These are phyloP conservation scores for Cirrhinus molitorella DNA, from an alignment of 2,797 vertebrate species.

Conservation along the genomic window DNA sequence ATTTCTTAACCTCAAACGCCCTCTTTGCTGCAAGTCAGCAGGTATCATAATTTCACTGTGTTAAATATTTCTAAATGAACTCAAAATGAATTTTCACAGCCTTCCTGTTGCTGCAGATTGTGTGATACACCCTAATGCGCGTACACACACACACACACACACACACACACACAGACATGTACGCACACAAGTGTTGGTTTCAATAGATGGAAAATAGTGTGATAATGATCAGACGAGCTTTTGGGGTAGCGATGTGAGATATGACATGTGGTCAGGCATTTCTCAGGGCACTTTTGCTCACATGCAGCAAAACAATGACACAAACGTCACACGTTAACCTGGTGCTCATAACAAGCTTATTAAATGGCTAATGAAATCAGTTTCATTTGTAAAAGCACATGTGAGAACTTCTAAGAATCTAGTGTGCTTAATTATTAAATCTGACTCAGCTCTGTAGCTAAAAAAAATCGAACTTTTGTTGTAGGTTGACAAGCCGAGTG, in stretches of 20 bases:
- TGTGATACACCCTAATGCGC: constrained; percentile 37
- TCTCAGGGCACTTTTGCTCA: constrained; percentile 54
- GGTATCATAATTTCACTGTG: background rate
- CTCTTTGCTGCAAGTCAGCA: background rate
- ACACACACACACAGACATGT: constrained; percentile 25
- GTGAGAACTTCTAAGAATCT: background rate
- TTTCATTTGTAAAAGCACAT: background rate
- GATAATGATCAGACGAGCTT: constrained; percentile 58
- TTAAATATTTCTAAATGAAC: constrained; percentile 18
- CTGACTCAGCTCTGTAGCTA: background rate
- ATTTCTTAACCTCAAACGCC: background rate
- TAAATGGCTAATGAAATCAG: background rate
- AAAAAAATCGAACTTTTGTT: background rate
- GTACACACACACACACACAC: constrained; percentile 21
- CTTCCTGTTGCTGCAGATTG: constrained; percentile 57
- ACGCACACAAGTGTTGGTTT: constrained; percentile 50
- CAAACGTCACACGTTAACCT: background rate
- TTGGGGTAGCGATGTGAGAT: constrained; percentile 47
- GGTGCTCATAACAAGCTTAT: background rate
- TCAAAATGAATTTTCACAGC: background rate
- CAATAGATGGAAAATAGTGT: constrained; percentile 58
- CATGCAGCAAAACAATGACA: constrained; percentile 32
- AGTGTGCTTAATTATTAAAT: background rate
- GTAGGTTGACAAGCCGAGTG: background rate
- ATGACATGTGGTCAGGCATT: constrained; percentile 59